phyloP scores from a whole-genome alignment of 2,797 vertebrate genomes.

The Megalops cyprinoides region DNA sequence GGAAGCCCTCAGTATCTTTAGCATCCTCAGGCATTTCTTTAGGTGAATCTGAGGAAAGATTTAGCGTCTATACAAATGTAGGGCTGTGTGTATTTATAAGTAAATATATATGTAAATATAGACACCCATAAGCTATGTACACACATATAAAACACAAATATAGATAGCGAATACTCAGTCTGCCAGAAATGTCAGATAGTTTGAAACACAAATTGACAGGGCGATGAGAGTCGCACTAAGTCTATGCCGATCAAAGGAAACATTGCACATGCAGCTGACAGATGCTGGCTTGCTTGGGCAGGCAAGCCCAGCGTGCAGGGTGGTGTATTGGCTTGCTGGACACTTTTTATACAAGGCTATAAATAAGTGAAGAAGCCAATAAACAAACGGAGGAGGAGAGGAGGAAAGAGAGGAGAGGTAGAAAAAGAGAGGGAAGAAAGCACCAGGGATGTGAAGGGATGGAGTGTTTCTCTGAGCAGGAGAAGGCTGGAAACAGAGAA shows the following conservation, averaged over 20 bases:
- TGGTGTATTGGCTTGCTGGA: slow-evolving; percentile 81
- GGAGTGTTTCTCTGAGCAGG: slow-evolving; percentile 79
- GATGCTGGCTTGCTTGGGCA: slow-evolving; percentile 80
- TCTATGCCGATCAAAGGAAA: slow-evolving; percentile 89
- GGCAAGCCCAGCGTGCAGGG: slow-evolving; percentile 80
- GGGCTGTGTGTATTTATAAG: neutral
- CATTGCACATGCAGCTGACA: slow-evolving; percentile 81
- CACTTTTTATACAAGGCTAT: slow-evolving; percentile 71
- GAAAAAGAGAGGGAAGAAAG: slow-evolving; percentile 80
- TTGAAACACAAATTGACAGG: slow-evolving; percentile 35
- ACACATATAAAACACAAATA: slow-evolving; percentile 22
- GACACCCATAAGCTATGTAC: slow-evolving; percentile 14
- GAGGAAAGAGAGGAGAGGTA: slow-evolving; percentile 69
- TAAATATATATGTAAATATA: neutral
- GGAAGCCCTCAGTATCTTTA: slow-evolving; percentile 86
- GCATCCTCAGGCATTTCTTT: slow-evolving; percentile 84
- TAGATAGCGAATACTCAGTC: slow-evolving; percentile 13
- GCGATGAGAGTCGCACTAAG: slow-evolving; percentile 47
- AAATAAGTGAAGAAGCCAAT: slow-evolving; percentile 85
- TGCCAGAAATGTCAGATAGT: slow-evolving; percentile 28
- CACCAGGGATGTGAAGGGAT: slow-evolving; percentile 79
- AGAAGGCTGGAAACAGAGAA: slow-evolving; percentile 63
- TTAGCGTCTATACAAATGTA: slow-evolving; percentile 11
- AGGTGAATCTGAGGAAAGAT: neutral
- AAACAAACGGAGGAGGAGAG: slow-evolving; percentile 61